Conservation (phyloP, 2,888 invertebrate species). For the Ochlodes sylvanus region DNA sequence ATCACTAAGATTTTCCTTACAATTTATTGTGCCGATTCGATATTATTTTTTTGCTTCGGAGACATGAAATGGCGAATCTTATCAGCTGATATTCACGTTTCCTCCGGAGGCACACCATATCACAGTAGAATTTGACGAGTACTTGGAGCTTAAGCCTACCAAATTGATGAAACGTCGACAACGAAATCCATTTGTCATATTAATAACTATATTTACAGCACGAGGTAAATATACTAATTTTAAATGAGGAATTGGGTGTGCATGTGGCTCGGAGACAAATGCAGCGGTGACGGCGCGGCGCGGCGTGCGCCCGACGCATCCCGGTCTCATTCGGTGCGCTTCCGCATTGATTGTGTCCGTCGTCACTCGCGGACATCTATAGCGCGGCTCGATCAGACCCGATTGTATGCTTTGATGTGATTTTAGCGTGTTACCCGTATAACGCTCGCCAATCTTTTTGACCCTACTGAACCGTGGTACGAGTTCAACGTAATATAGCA, state of each 20-base stretch:
- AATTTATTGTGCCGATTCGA: no score
- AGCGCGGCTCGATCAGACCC: conserved; percentile 59
- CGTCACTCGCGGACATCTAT: conserved; percentile 74
- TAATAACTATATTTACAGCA: conserved; percentile 24
- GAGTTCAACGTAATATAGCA: neutral
- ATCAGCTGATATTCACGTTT: no score
- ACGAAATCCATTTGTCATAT: neutral
- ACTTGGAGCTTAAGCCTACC: no score
- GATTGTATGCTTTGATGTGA: conserved; percentile 44
- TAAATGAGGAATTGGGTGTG: conserved; percentile 42
- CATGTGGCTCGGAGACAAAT: conserved; percentile 53
- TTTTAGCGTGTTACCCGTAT: neutral
- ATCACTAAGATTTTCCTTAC: no score
- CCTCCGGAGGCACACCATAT: no score
- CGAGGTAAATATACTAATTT: conserved; percentile 38
- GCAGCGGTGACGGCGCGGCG: conserved; percentile 64
- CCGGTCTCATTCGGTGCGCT: conserved; percentile 77
- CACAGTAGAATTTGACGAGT: no score
- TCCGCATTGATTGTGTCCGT: conserved; percentile 79
- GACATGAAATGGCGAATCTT: no score
- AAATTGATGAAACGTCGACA: no score
- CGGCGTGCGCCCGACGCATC: conserved; percentile 70
- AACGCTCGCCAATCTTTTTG: neutral
- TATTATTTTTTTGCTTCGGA: no score
- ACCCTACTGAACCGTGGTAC: neutral